A percentile compares a stretch with the other conserved stretches of the same genome.
phyloP scores from a whole-genome alignment of 2,797 vertebrate species.

The Eleutherodactylus coqui region DNA sequence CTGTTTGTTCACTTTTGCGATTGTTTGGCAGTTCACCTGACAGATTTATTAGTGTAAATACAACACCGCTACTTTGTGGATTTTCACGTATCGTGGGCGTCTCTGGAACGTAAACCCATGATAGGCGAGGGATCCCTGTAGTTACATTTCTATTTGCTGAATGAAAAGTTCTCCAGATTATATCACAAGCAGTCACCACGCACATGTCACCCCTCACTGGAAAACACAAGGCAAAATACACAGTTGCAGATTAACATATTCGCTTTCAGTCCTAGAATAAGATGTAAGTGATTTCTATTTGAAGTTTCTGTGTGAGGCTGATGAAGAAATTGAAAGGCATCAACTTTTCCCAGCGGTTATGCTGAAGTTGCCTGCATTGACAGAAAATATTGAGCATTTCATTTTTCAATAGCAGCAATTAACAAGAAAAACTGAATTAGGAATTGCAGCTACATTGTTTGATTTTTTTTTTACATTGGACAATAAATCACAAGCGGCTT shows the following conservation, averaged over 20 bases:
- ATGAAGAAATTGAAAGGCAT: slow-evolving; percentile 20
- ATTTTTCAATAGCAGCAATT: slow-evolving; percentile 32
- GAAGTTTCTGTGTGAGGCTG: neutral
- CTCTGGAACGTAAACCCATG: too few species aligned
- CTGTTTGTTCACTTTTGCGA: too few species aligned
- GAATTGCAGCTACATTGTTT: slow-evolving; percentile 42
- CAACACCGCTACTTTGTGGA: too few species aligned
- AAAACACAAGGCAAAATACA: neutral
- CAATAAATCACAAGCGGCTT: slow-evolving; percentile 23
- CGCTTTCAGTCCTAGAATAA: neutral
- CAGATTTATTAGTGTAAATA: too few species aligned
- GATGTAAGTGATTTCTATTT: neutral
- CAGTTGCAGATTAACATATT: neutral
- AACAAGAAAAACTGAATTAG: slow-evolving; percentile 16
- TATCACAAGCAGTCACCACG: neutral
- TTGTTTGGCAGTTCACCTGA: too few species aligned
- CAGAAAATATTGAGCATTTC: slow-evolving; percentile 26
- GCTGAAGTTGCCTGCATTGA: slow-evolving; percentile 15
- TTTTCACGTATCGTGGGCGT: too few species aligned
- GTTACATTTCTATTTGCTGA: too few species aligned
- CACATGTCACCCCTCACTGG: neutral
- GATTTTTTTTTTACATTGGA: slow-evolving; percentile 12
- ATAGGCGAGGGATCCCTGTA: too few species aligned
- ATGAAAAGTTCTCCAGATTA: too few species aligned
- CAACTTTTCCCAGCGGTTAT: slow-evolving; percentile 16